Conservation (phyloP, 2,113 vertebrate species). For the Lethenteron reissneri region DNA sequence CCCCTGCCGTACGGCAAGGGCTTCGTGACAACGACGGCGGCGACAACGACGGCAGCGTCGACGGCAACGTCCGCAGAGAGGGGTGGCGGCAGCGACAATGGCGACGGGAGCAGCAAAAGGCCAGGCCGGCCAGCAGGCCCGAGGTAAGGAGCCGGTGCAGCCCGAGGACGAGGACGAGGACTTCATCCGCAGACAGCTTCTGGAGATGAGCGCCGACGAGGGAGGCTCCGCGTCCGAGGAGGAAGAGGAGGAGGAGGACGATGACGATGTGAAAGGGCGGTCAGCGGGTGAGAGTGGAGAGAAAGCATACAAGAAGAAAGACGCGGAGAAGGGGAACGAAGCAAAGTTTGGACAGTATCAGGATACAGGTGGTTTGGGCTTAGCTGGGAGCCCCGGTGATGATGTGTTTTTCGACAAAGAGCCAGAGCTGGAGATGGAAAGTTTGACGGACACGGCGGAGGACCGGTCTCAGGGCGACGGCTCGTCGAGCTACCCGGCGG, state of each 20-base stretch:
- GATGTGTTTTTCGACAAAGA: constrained; percentile 37
- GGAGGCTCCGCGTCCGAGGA: constrained; percentile 40
- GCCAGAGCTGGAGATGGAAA: constrained; percentile 95
- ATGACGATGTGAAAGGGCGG: no score
- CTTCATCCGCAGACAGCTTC: constrained; percentile 78
- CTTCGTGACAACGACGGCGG: not conserved
- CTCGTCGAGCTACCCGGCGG: constrained; percentile 78
- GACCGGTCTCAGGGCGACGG: constrained; percentile 82
- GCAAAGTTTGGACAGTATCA: no score
- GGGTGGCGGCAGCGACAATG: no score
- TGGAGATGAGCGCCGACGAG: constrained; percentile 96
- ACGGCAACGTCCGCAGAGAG: no score
- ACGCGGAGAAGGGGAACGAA: not conserved
- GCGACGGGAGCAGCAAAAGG: no score
- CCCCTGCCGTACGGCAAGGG: constrained; percentile 41
- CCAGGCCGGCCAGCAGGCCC: no score
- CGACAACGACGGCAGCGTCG: no score
- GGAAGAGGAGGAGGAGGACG: constrained; percentile 37
- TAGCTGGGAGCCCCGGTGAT: not conserved
- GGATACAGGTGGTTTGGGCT: no score
- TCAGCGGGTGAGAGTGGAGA: not conserved
- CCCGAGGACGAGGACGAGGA: constrained; percentile 60
- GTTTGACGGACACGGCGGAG: constrained; percentile 77
- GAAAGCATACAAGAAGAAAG: not conserved
- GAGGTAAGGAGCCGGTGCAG: constrained; percentile 22